Conservation (phyloP, 2,888 invertebrate genomes). For the Rhimphoctona megacephalus region DNA sequence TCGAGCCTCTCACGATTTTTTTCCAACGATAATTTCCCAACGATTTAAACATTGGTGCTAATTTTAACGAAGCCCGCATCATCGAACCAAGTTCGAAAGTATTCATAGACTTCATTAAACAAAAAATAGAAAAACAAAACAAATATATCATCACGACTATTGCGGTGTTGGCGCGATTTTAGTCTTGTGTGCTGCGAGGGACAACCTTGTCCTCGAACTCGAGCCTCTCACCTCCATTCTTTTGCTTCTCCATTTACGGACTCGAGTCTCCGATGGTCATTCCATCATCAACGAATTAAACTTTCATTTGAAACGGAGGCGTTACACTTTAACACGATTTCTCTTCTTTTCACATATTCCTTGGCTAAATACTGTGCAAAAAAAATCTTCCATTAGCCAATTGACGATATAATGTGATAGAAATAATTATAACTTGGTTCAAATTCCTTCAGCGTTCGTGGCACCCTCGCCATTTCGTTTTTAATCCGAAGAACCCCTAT, state of each 20-base stretch:
- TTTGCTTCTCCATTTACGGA: background rate
- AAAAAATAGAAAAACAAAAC: no score
- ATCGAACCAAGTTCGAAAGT: background rate
- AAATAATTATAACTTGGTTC: background rate
- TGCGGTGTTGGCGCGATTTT: background rate
- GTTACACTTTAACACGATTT: background rate
- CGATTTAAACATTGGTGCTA: background rate
- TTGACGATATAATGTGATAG: background rate
- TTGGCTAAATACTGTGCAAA: background rate
- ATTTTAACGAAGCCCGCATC: background rate
- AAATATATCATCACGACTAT: background rate
- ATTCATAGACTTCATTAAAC: background rate
- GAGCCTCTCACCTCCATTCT: slow-evolving; percentile 24
- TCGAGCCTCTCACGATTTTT: no score
- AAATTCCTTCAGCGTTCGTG: background rate
- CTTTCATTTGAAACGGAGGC: background rate
- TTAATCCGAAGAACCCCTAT: background rate
- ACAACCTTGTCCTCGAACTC: slow-evolving; percentile 8
- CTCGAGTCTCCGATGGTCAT: background rate
- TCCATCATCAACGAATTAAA: background rate
- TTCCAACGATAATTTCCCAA: background rate
- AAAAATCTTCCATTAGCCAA: background rate
- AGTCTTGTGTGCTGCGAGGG: background rate
- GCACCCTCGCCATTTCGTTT: background rate
- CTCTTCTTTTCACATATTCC: background rate